phyloP scores from a whole-genome alignment of 2,888 invertebrate species.

The Lasioglossum morio region DNA sequence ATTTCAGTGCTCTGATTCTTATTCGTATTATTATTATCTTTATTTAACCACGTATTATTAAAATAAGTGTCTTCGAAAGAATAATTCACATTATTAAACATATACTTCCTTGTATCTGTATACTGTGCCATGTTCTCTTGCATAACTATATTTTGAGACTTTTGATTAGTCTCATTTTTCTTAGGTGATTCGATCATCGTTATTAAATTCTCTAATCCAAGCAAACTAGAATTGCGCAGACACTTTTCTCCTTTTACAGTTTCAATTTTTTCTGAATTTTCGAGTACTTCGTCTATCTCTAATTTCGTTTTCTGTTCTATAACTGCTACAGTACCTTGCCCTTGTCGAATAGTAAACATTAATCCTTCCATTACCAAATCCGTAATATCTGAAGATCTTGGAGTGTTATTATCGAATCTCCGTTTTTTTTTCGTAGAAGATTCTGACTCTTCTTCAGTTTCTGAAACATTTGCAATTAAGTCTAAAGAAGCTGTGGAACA shows the following conservation, averaged over 20 bases:
- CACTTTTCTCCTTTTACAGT: constrained; percentile 80
- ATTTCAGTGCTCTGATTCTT: neutral
- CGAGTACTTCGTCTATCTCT: constrained; percentile 82
- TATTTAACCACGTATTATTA: constrained; percentile 24
- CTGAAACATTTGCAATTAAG: neutral
- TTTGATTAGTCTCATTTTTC: constrained; percentile 2
- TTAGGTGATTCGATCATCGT: constrained; percentile 79
- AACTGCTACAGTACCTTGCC: constrained; percentile 78
- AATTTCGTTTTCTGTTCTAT: constrained; percentile 82
- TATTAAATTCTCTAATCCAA: constrained; percentile 80
- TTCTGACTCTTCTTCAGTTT: constrained; percentile 38
- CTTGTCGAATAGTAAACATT: constrained; percentile 83
- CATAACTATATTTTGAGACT: constrained; percentile 7
- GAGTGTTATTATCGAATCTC: constrained; percentile 30
- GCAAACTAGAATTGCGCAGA: constrained; percentile 80
- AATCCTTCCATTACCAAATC: constrained; percentile 83
- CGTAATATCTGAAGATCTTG: constrained; percentile 81
- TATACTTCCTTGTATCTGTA: neutral
- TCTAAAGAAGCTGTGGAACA: neutral
- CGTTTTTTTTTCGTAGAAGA: constrained; percentile 29
- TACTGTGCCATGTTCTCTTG: neutral
- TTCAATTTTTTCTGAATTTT: constrained; percentile 82
- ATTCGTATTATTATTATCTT: neutral
- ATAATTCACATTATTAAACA: neutral
- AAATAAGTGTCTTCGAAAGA: neutral